Evolutionary conservation across 2,113 vertebrate species (phyloP), one percentile per base, ranked within the genome.

Genomic region (Ardeotis arabs): DNA sequence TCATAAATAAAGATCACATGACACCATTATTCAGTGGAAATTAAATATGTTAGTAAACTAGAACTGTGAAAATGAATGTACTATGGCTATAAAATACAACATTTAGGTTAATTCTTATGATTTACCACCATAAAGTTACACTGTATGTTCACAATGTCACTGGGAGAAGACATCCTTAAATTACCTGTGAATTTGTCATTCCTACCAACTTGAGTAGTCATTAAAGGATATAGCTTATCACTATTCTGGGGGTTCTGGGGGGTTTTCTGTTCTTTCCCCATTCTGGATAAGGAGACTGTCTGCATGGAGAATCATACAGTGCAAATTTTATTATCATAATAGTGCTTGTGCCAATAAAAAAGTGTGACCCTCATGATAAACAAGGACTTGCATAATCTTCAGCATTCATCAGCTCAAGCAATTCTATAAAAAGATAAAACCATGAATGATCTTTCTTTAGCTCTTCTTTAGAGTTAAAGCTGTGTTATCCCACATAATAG

Each of bases 1-100:
- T 95, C n/a, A 73, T 66, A 94, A 91, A 88, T 82, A 87, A 76
- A 86, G 22, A 85, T 25, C 72, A 80, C 0, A 0, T 87, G 49
- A 50, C 35, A 74, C 7, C 15, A 33, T 92, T 79, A 78, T 49
- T 79, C 39, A 87, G 49, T 39, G 24, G 64, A 68, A 92, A 87
- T 74, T 83, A 92, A 78, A 84, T n/a, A 68, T 55, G 25, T 79
- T 92, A 93, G 87, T 89, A 72, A 82, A 89, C 53, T n/a, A 47
- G 21, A 37, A 72, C 35, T 62, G 41, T 73, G 80, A 81, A 89
- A 84, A 5, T 33, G 49, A 89, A 69, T 21, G 9, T 76, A 62
- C 66, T 56, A 58, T 0, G 0, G 8, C 15, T 84, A 21, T 47
- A 68, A 89, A 86, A 84, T 77, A 17, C 17, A 64, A 33, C 11